A percentile compares a stretch with the other conserved stretches of the same genome.
These are phyloP conservation scores for Aphelocoma californica DNA, from an alignment of 2,797 vertebrate species.

Conservation along the genomic window DNA sequence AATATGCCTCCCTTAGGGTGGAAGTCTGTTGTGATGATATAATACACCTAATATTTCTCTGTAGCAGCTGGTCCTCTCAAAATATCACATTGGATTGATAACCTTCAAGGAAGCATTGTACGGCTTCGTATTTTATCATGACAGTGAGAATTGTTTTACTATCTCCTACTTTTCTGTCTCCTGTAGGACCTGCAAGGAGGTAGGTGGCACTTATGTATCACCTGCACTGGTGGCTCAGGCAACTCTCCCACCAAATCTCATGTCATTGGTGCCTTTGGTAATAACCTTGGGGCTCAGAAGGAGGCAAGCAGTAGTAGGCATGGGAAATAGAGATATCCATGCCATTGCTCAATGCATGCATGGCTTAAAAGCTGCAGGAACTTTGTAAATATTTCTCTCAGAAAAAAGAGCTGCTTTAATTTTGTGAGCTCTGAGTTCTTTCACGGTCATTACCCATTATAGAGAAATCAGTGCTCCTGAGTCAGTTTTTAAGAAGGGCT, in stretches of 20 bases:
- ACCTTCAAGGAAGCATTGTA: not conserved
- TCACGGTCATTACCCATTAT: not conserved
- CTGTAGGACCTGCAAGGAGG: not conserved
- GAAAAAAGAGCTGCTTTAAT: not conserved
- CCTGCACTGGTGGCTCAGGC: not conserved
- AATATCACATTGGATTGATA: constrained; percentile 34
- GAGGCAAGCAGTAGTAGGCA: not conserved
- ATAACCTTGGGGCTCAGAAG: not conserved
- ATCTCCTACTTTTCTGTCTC: not conserved
- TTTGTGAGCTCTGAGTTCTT: not conserved
- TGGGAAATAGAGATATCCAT: not conserved
- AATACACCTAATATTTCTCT: not conserved
- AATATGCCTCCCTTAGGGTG: not conserved
- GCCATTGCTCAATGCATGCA: not conserved
- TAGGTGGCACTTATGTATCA: not conserved
- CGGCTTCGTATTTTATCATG: not conserved
- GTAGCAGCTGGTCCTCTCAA: constrained; percentile 30
- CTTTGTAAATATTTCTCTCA: not conserved
- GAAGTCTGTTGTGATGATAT: constrained; percentile 16
- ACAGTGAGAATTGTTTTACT: not conserved
- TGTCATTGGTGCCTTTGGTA: not conserved
- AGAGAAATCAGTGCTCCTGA: not conserved
- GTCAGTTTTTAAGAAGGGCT: not conserved
- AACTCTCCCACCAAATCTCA: not conserved
- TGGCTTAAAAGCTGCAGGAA: not conserved